Evolutionary conservation across 2,888 invertebrate species (phyloP), one percentile per base, ranked within the genome.

Genomic region (Pandemis cinnamomeana): DNA sequence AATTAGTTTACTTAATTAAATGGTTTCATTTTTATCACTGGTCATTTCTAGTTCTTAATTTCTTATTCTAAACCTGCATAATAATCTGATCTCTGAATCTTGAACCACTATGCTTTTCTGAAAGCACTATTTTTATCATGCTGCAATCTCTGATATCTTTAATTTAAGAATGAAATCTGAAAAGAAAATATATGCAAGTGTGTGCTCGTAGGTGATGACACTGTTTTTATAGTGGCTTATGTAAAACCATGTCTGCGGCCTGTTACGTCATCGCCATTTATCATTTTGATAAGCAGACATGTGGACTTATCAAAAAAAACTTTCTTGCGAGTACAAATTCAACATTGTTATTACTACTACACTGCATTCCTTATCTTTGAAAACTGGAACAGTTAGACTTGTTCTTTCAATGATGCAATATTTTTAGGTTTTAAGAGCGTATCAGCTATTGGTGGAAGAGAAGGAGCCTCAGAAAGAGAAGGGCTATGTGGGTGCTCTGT

Each of bases 401-500:
- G 61, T 42, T 61, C n/a, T 7, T n/a, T 7, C 7, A 42, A n/a
- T 42, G 61, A 61, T 20, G 44, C 64, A 64, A 27, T 48, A 48
- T 48, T 41, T 62, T 27, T 82, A 95, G 96, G 96, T 96, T 71
- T 93, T 96, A 83, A 95, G 96, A 86, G 99, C 99, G 71, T 98
- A 98, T 90, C 96, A 97, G 83, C 95, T 99, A 81, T 94, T 99
- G 85, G 97, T 98, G 42, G 98, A 97, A 87, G 97, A 97, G 84
- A 95, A 96, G 62, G 97, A 98, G 81, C 97, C 97, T 75, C 95
- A 96, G 67, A 97, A 97, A 87, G 98, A 98, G 87, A 98, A 98
- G 86, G 98, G 98, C 61, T 99, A 98, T 87, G 97, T 98, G 55
- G 96, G 98, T 48, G 96, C 97, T 76, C 92, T 99, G 77, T 99